Percentiles rank a stretch among this genome's conserved stretches.
Conservation (phyloP, 2,113 vertebrate species). For the Turnix velox region DNA sequence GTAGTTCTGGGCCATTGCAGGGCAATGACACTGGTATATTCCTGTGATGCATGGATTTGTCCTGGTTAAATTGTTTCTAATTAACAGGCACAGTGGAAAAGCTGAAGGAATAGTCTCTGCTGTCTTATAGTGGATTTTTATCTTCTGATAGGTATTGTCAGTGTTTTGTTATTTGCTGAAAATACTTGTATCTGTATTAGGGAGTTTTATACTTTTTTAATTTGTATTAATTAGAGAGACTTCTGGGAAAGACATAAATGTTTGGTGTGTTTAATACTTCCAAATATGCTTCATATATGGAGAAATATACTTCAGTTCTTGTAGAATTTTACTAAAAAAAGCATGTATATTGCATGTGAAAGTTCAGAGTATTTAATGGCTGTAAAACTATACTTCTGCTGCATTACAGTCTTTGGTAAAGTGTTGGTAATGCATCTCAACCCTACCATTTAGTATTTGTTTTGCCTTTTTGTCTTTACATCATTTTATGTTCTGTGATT, state of each 20-base stretch:
- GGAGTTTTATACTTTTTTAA: too few species aligned
- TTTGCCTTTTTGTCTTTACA: not conserved
- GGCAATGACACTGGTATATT: not conserved
- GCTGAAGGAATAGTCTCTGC: not conserved
- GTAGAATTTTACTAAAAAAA: not conserved
- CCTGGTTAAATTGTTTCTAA: not conserved
- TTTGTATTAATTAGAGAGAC: not conserved
- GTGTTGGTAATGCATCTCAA: not conserved
- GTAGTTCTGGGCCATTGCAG: not conserved
- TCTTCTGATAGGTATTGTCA: not conserved
- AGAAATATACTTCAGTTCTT: not conserved
- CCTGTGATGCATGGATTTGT: not conserved
- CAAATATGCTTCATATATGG: not conserved
- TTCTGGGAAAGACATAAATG: not conserved
- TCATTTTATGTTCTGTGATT: not conserved
- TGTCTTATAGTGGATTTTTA: not conserved
- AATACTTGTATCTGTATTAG: not conserved
- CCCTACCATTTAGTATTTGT: not conserved
- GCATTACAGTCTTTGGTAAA: not conserved
- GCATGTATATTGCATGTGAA: not conserved
- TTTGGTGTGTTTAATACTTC: not conserved
- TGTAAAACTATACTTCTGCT: not conserved
- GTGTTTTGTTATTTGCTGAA: not conserved
- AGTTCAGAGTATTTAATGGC: not conserved
- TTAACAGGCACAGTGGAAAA: not conserved